Base-by-base conservation (phyloP, 1,140 invertebrate genomes). In the Lasaia peninsularis region DNA sequence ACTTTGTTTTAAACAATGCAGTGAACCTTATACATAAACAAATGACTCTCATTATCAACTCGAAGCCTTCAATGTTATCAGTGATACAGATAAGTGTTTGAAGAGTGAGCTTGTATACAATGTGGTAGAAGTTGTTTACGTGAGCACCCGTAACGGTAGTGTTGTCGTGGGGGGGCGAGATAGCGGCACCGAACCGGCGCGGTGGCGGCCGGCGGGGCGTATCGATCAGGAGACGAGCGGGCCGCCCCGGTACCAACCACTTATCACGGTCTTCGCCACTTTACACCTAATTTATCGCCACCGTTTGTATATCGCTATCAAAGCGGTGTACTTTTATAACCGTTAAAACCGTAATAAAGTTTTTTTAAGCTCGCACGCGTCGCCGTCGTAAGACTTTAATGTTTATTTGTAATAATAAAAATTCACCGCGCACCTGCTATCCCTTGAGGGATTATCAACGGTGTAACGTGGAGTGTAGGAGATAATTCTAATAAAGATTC, bases 251-350 rank as follows among this genome's bases (percentile, higher is more conserved):
- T 58, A 67, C 67, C 70, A 70, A 69, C 73, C 80, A 82, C 77
- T 85, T 80, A 80, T 77, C 78, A 75, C 71, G 73, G 74, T 84
- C 80, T 82, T 83, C 78, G 75, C 78, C 78, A 78, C 80, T 83
- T 85, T 78, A 72, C 82, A 80, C 79, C 78, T 78, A 83, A 83
- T 83, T 85, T 80, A 81, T 78, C 78, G 80, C 79, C 24, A 28
- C 8, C 24, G 8, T 28, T 28, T 28, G 24, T 28, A 70, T 66
- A 66, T 64, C 66, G 67, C 20, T 20, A 18, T 48, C 20, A 21
- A 11, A 48, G 18, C 20, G 40, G 2, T 48, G 40, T 21, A 48
- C 18, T 48, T 48, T 48, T 48, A 48, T 21, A 48, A 21, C 40
- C 40, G 40, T 48, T 21, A 48, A 21, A 24, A 7, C 44, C 44